Conservation (phyloP, 2,113 vertebrate species). For the Eleginops maclovinus region DNA sequence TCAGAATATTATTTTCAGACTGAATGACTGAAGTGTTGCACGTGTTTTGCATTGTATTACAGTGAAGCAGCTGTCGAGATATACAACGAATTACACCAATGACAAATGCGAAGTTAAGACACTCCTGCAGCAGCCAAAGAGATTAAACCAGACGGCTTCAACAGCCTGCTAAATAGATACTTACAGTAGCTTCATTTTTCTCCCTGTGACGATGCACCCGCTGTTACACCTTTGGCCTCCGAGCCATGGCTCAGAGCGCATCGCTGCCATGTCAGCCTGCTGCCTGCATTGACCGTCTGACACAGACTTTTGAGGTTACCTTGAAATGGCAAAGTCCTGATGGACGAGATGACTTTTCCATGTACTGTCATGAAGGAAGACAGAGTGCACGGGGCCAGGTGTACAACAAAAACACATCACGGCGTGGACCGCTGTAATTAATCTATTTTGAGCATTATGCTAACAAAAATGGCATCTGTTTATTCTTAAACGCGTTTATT, state of each 20-base stretch:
- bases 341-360: slow-evolving; percentile 64
- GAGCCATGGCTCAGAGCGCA: slow-evolving; percentile 57
- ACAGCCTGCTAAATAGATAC: slow-evolving; percentile 37
- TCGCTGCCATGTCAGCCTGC: slow-evolving; percentile 34
- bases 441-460: slow-evolving; percentile 61
- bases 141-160: slow-evolving; percentile 21
- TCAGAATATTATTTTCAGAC: slow-evolving; percentile 1
- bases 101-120: slow-evolving; percentile 7
- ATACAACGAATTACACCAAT: background rate
- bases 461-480: slow-evolving; percentile 67
- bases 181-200: slow-evolving; percentile 58
- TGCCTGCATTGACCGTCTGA: slow-evolving; percentile 44
- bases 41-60: background rate
- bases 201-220: slow-evolving; percentile 46
- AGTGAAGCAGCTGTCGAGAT: background rate
- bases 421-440: slow-evolving; percentile 27
- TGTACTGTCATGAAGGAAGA: slow-evolving; percentile 44
- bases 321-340: slow-evolving; percentile 70
- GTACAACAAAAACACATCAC: slow-evolving; percentile 55
- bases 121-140: background rate
- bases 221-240: slow-evolving; percentile 69
- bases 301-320: slow-evolving; percentile 65
- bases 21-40: slow-evolving; percentile 7
- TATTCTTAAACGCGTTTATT: slow-evolving; percentile 57
- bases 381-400: slow-evolving; percentile 20